A percentile compares a stretch with the other conserved stretches of the same genome.
phyloP scores from a whole-genome alignment of 2,113 vertebrate species.

The Erythrocercus mccallii region DNA sequence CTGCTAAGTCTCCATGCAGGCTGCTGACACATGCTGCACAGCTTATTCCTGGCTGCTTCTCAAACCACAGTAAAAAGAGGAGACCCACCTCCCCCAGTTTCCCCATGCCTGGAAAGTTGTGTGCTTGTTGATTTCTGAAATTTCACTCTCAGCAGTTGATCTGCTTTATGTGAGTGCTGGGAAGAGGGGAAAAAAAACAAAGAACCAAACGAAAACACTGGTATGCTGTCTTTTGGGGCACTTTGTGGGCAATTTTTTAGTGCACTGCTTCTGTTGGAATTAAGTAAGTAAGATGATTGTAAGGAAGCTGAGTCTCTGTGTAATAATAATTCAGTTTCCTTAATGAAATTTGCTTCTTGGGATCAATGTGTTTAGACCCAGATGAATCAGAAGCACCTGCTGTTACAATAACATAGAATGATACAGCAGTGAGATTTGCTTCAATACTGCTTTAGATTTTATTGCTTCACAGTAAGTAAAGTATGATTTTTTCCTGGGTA shows the following conservation, averaged over 20 bases:
- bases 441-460: slow-evolving; percentile 14
- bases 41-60: slow-evolving; percentile 2
- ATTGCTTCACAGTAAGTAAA: slow-evolving; percentile 29
- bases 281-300: not conserved
- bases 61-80: not conserved
- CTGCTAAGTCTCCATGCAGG: not conserved
- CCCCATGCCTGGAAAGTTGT: not conserved
- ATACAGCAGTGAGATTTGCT: not conserved
- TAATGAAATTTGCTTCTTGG: slow-evolving; percentile 47
- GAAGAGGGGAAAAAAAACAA: not conserved
- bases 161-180: not conserved
- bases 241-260: not conserved
- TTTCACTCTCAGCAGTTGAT: not conserved
- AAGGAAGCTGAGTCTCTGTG: not conserved
- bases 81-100: not conserved
- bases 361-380: slow-evolving; percentile 34
- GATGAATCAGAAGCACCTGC: slow-evolving; percentile 36
- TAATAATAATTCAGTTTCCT: slow-evolving; percentile 26
- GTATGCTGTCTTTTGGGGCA: not conserved
- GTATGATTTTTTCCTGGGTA: not conserved
- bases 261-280: not conserved
- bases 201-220: not conserved
- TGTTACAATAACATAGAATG: slow-evolving; percentile 5
- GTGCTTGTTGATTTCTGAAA: not conserved
- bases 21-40: not conserved